Evolutionary conservation across 2,113 vertebrate genomes (phyloP).

Genomic region (Aegithalos caudatus): DNA sequence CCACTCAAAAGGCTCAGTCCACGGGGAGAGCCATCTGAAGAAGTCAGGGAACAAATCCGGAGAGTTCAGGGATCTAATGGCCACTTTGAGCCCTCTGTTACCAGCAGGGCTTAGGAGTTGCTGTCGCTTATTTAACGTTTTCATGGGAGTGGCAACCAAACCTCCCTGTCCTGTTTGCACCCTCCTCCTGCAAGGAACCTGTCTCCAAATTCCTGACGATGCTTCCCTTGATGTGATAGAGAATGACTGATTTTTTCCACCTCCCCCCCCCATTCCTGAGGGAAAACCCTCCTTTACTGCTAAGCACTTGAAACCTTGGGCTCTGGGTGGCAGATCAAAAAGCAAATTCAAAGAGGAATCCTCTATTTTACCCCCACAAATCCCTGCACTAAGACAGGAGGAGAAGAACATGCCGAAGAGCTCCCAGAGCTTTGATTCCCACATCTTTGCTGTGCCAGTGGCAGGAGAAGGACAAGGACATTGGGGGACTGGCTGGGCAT

Average conservation of each 20-base stretch:
- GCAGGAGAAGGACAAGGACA: no score
- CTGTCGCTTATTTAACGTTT: not conserved
- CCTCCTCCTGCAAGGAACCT: not conserved
- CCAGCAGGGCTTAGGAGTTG: not conserved
- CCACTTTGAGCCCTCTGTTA: not conserved
- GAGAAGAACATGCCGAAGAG: not conserved
- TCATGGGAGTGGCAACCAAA: not conserved
- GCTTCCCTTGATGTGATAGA: accelerated
- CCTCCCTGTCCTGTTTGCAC: not conserved
- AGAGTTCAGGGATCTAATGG: not conserved
- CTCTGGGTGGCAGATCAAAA: not conserved
- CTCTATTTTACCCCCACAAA: accelerated
- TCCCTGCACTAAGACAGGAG: not conserved
- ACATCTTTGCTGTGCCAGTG: not conserved
- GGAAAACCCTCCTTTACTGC: not conserved
- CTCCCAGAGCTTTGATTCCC: accelerated
- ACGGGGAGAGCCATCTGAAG: accelerated
- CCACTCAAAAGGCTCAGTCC: not conserved
- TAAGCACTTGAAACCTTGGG: accelerated
- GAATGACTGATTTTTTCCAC: not conserved
- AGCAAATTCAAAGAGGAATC: not conserved
- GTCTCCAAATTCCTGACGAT: not conserved
- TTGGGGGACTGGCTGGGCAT: not conserved
- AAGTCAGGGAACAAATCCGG: accelerated
- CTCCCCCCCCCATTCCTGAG: accelerated